phyloP scores from a whole-genome alignment of 2,888 invertebrate species.

The Erebia ligea region DNA sequence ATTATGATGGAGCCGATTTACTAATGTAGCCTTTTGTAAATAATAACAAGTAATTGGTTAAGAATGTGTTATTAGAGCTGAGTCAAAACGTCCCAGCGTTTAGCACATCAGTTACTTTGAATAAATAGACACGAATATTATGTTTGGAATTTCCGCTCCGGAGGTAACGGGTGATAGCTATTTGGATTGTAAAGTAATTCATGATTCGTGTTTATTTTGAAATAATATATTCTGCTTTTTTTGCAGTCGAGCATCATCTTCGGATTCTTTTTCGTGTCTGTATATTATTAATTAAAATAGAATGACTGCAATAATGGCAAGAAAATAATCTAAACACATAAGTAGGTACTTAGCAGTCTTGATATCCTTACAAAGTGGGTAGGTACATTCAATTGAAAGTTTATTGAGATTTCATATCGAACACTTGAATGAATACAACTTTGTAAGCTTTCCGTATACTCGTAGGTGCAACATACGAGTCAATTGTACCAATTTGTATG shows the following conservation, averaged over 20 bases:
- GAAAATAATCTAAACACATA: background rate
- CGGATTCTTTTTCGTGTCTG: background rate
- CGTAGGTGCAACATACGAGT: conserved; percentile 36
- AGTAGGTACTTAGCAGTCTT: too few relatives aligned
- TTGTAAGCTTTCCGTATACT: conserved; percentile 42
- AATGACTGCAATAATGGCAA: too few relatives aligned
- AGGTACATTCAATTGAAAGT: conserved; percentile 40
- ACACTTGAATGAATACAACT: conserved; percentile 39
- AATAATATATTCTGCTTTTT: background rate
- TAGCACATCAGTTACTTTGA: background rate
- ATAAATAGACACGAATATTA: conserved; percentile 13
- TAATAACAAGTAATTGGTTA: too few relatives aligned
- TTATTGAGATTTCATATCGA: conserved; percentile 43
- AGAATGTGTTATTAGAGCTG: too few relatives aligned
- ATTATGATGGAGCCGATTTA: background rate
- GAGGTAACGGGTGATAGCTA: conserved; percentile 45
- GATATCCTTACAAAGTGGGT: conserved; percentile 26
- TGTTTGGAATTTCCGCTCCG: conserved; percentile 60
- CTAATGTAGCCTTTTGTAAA: background rate
- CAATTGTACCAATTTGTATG: conserved; percentile 57
- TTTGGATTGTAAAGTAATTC: conserved; percentile 15
- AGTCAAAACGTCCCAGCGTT: background rate
- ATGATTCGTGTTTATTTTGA: conserved; percentile 8
- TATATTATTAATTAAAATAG: too few relatives aligned
- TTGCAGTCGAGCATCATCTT: background rate